Evolutionary conservation across 2,888 invertebrate species (phyloP), one percentile per base, ranked within the genome.

Genomic region (Amiota communis): DNA sequence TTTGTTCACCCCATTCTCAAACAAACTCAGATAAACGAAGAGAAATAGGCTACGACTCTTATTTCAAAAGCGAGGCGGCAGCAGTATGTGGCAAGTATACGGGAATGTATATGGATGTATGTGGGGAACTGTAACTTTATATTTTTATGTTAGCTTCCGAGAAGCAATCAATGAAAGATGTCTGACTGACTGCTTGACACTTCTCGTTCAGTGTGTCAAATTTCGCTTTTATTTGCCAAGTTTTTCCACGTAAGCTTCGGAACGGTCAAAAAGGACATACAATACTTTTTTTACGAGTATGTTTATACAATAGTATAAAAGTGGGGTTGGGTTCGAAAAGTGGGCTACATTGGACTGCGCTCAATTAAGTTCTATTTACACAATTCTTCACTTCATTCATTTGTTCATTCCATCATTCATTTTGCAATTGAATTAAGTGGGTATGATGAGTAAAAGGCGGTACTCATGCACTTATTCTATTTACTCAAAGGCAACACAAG

Each of bases 401-500:
- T 23, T 3, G 15, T 57, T 6, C n/a, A 1, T 53, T 53, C 12
- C n/a, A 6, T 53, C 53, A 12, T n/a, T 15, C 53, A n/a, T 6
- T 6, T 36, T 36, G 36, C 36, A 36, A 36, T 36, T 36, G 36
- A 6, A 36, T 6, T 36, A 36, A 36, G 6, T 36, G 2, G 36
- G 36, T 36, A 36, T 6, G 36, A 36, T 6, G 36, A 36, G 36
- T 36, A 36, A 36, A 6, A 6, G 36, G 36, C 79, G 75, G 78
- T 81, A 84, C 81, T 82, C 84, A 82, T 81, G 76, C 82, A 77
- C 70, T 78, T 76, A 72, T 79, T 82, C 76, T 71, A 75, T 78
- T 36, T 36, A 36, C 36, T 36, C 36, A 36, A 6, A 36, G 36
- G 36, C 36, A 6, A 6, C 36, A 6, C 6, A 2, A 6, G 36